Evolutionary conservation across 1,140 invertebrate genomes (phyloP), one percentile per base, ranked within the genome.

Genomic region (Leguminivora glycinivorella): DNA sequence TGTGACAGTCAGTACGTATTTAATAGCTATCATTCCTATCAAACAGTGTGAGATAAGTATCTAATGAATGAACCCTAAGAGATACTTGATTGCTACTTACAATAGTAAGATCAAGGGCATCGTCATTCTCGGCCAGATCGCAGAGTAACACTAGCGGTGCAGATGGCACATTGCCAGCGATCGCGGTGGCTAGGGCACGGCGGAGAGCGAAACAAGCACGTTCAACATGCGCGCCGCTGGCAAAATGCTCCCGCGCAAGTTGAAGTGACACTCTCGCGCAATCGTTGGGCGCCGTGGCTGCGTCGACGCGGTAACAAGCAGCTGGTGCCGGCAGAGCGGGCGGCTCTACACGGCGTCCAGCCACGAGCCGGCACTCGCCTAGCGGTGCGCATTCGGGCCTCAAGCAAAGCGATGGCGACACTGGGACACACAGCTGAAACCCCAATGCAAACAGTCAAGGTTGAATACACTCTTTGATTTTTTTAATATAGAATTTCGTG

Each of bases 91-190:
- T 38, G 89, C 82, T 81, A 91, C 94, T 94, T 86, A 96, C 96
- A 92, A 98, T 92, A 14, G 96, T 96, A n/a, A 98, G 95, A 91
- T 97, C 96, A 56, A 98, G 93, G 1, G 96, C 96, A 79, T 97
- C 96, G 78, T 96, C 96, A 63, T 95, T 95, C 19, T 95, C 94
- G 75, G 97, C 96, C 5, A 98, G 92, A 82, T 96, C 96, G 83
- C 97, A 98, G 0, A 97, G 93, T 6, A 98, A 88, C 17, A 97
- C 94, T 3, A 97, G 92, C 34, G 93, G 92, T 26, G 94, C 93
- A 0, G 92, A 91, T 68, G 89, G 83, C n/a, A 78, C 79, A 2
- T 72, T 70, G 58, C 75, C 85, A 89, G 84, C 76, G 92, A 91
- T 85, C 72, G 91, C 83, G n/a, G 94, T 93, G 0, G 95, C 95